These are phyloP conservation scores for Agriopis marginaria DNA, from an alignment of 2,888 invertebrate genomes.

Conservation along the genomic window DNA sequence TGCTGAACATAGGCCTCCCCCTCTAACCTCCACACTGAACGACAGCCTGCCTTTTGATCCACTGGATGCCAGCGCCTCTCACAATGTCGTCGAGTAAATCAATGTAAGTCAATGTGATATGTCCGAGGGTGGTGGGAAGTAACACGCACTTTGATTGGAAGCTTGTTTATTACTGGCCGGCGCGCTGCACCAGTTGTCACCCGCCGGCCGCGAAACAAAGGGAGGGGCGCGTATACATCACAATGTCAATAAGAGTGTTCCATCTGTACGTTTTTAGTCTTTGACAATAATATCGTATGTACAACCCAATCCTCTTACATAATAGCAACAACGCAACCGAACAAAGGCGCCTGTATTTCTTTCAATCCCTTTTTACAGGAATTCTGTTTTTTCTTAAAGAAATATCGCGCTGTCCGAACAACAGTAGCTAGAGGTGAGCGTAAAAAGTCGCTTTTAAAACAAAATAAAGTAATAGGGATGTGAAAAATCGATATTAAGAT, in stretches of 20 bases:
- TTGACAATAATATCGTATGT: background rate
- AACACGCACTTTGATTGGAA: too few species aligned
- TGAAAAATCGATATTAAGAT: background rate
- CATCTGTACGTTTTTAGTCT: background rate
- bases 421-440: background rate
- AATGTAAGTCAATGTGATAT: too few species aligned
- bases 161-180: too few species aligned
- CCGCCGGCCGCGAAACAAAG: too few species aligned
- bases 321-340: conserved; percentile 17
- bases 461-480: background rate
- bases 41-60: too few species aligned
- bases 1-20: too few species aligned
- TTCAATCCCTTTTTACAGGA: conserved; percentile 27
- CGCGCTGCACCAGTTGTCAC: too few species aligned
- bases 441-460: conserved; percentile 12
- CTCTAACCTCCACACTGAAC: too few species aligned
- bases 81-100: too few species aligned
- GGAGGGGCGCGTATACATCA: too few species aligned
- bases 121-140: too few species aligned
- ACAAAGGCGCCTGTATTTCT: conserved; percentile 30
- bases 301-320: conserved; percentile 19
- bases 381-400: conserved; percentile 24
- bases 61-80: too few species aligned
- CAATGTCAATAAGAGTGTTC: background rate
- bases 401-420: conserved; percentile 18